Evolutionary conservation across 1,140 invertebrate genomes (phyloP), one percentile per base, ranked within the genome.

Genomic region (Sesamia nonagrioides): DNA sequence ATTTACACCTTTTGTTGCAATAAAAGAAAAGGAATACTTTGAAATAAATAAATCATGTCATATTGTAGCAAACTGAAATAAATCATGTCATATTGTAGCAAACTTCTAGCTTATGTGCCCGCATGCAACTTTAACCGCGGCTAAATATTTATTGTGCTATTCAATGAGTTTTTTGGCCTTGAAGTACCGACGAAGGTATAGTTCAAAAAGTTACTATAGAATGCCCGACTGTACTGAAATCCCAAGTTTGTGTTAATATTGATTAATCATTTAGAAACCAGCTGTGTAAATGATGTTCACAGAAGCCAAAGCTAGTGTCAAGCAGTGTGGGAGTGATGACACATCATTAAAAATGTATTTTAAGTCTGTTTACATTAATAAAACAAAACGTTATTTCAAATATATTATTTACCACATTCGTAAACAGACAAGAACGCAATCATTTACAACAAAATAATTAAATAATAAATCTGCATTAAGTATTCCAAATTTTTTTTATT

Each of bases 121-220:
- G 78, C 75, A 79, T 72, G 79, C 60, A 35, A 82, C 75, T 83
- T 71, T 69, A 80, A 61, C 78, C 75, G 69, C 78, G 82, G 58
- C 60, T 33, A 56, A 56, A 68, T 73, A 78, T 79, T 63, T 78
- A 79, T 77, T 56, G 76, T 86, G 82, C 86, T 93, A 99, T 95
- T 99, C 99, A 92, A 99, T 99, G 5, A 99, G 97, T 96, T 99
- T 99, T 95, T 99, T 99, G 76, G 99, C 97, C 95, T 99, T 99
- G 96, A 99, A 99, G 95, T 99, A 99, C 90, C 98, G 97, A 89
- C 99, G 96, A 27, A 99, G 96, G 90, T 99, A 99, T 7, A 99
- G 95, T n/a, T n/a, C n/a, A n/a, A n/a, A n/a, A n/a, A n/a, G n/a
- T n/a, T n/a, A n/a, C n/a, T n/a, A n/a, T n/a, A n/a, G n/a, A n/a